phyloP scores from a whole-genome alignment of 2,888 invertebrate species.

The Tenthredo mesomela region DNA sequence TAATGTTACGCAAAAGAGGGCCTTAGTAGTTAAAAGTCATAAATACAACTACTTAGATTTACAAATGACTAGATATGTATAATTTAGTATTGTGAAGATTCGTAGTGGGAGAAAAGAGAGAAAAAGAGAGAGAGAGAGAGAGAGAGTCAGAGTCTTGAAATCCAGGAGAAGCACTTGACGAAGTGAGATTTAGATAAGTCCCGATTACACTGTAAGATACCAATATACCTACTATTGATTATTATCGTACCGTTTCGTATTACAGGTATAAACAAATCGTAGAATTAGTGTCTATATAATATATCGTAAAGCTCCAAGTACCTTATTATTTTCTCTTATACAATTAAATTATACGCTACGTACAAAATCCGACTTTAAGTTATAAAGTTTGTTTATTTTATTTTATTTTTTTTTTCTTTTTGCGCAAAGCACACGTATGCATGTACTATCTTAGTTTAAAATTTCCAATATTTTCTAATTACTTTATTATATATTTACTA shows the following conservation, averaged over 20 bases:
- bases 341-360: not conserved
- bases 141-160: constrained; percentile 38
- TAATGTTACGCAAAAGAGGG: constrained; percentile 53
- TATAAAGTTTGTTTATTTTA: not conserved
- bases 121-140: not conserved
- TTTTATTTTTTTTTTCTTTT: not conserved
- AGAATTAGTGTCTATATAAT: not conserved
- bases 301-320: constrained; percentile 25
- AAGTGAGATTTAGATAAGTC: not conserved
- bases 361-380: constrained; percentile 8
- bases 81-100: not conserved
- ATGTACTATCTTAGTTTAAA: not conserved
- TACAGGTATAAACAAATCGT: not conserved
- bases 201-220: constrained; percentile 6
- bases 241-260: constrained; percentile 33
- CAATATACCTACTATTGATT: not conserved
- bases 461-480: not conserved
- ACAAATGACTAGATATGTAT: constrained; percentile 28
- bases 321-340: constrained; percentile 38
- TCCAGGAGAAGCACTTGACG: constrained; percentile 56
- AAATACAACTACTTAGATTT: constrained; percentile 57
- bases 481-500: no score
- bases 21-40: constrained; percentile 59
- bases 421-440: not conserved
- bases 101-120: not conserved